These are phyloP conservation scores for Drosophila acutilabella DNA, from an alignment of 2,888 invertebrate genomes.

Conservation along the genomic window DNA sequence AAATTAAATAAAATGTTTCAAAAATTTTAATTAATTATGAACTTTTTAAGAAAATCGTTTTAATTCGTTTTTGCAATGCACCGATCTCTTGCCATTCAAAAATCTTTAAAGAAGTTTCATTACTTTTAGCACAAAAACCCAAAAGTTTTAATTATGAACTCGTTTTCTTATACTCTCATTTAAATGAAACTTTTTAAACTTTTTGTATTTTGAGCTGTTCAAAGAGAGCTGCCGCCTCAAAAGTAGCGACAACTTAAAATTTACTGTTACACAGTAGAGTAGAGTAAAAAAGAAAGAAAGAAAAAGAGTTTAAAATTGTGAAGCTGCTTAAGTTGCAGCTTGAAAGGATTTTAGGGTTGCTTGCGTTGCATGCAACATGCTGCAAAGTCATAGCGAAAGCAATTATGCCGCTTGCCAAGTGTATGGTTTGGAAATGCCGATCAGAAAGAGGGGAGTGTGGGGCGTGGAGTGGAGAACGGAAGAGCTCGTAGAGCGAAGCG, in stretches of 20 bases:
- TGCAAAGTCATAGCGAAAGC: slow-evolving; percentile 36
- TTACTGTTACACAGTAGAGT: not conserved
- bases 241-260: no score
- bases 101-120: no score
- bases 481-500: not conserved
- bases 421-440: slow-evolving; percentile 48
- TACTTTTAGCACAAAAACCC: no score
- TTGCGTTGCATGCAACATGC: slow-evolving; percentile 15
- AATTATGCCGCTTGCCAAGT: slow-evolving; percentile 51
- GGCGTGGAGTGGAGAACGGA: slow-evolving; percentile 6
- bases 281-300: not conserved
- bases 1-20: not conserved
- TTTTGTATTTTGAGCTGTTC: not conserved
- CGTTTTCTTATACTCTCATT: no score
- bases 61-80: not conserved
- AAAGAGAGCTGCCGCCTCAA: not conserved
- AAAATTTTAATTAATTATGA: not conserved
- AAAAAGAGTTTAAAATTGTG: not conserved
- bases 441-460: slow-evolving; percentile 19
- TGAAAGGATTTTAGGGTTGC: slow-evolving; percentile 7
- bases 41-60: not conserved
- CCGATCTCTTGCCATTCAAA: no score
- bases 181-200: not conserved
- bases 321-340: slow-evolving; percentile 13
- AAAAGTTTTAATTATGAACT: not conserved